These are phyloP conservation scores for Vesta saturnalis DNA, from an alignment of 2,888 invertebrate species.

Conservation along the genomic window DNA sequence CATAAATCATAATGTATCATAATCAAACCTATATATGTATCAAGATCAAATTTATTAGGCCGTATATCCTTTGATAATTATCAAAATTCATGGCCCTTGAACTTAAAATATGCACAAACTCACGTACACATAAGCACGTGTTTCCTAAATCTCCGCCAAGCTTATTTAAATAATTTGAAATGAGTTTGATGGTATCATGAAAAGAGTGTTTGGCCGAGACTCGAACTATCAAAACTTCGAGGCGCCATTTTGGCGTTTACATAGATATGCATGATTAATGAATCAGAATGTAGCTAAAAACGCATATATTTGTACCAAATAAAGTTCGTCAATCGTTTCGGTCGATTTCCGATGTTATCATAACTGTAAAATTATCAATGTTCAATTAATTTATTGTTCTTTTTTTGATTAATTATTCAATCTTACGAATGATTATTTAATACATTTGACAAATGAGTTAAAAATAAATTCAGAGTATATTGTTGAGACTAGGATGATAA, in stretches of 20 bases:
- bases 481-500: background rate
- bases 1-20: too few relatives aligned
- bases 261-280: background rate
- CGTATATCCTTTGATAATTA: too few relatives aligned
- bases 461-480: background rate
- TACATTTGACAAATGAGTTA: background rate
- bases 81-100: too few relatives aligned
- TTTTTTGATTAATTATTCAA: background rate
- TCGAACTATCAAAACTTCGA: background rate
- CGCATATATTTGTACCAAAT: constrained; percentile 21
- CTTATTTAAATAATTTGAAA: too few relatives aligned
- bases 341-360: constrained; percentile 17
- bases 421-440: background rate
- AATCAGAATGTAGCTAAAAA: constrained; percentile 1
- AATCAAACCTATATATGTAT: too few relatives aligned
- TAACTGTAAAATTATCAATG: background rate
- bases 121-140: too few relatives aligned
- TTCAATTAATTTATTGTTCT: background rate
- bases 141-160: too few relatives aligned
- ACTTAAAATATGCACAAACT: too few relatives aligned
- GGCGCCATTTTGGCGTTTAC: background rate
- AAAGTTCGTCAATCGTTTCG: constrained; percentile 26
- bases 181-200: too few relatives aligned
- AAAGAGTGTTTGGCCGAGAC: constrained; percentile 1
- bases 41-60: too few relatives aligned